Percentiles rank a stretch among this genome's conserved stretches.
These are phyloP conservation scores for Pardosa pseudoannulata DNA, from an alignment of 2,888 invertebrate genomes.

Conservation along the genomic window DNA sequence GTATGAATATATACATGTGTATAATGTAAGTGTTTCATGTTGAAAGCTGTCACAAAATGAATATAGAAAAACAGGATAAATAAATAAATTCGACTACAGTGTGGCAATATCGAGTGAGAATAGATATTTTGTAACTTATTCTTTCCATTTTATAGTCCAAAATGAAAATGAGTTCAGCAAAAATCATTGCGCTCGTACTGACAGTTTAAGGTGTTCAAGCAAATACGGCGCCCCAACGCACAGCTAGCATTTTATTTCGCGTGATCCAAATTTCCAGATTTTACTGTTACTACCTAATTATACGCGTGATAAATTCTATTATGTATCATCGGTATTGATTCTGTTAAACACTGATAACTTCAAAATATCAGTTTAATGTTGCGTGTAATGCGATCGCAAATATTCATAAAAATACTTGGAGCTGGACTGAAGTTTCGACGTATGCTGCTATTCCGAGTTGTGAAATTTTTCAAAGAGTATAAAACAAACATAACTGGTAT, in stretches of 20 bases:
- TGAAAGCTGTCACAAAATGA: too few relatives aligned
- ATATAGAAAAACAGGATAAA: too few relatives aligned
- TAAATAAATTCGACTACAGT: too few relatives aligned
- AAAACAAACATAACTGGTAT: not conserved
- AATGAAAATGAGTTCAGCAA: too few relatives aligned
- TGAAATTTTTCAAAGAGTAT: not conserved
- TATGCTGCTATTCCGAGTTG: not conserved
- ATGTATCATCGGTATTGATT: not conserved
- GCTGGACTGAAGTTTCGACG: not conserved
- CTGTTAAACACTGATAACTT: not conserved
- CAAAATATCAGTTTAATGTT: constrained; percentile 12
- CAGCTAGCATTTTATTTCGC: not conserved
- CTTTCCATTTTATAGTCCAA: too few relatives aligned
- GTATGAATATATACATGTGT: too few relatives aligned
- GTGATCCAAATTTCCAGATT: not conserved
- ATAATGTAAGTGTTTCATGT: too few relatives aligned
- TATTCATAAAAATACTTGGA: not conserved
- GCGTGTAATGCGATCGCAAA: not conserved
- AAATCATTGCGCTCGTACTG: too few relatives aligned
- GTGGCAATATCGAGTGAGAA: too few relatives aligned
- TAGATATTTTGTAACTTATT: too few relatives aligned
- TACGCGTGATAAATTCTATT: constrained; percentile 2
- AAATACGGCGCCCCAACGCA: too few relatives aligned
- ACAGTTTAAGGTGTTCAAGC: too few relatives aligned
- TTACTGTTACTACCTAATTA: not conserved